Conservation (phyloP, 1,140 invertebrate species). For the Apocrypta bakeri region DNA sequence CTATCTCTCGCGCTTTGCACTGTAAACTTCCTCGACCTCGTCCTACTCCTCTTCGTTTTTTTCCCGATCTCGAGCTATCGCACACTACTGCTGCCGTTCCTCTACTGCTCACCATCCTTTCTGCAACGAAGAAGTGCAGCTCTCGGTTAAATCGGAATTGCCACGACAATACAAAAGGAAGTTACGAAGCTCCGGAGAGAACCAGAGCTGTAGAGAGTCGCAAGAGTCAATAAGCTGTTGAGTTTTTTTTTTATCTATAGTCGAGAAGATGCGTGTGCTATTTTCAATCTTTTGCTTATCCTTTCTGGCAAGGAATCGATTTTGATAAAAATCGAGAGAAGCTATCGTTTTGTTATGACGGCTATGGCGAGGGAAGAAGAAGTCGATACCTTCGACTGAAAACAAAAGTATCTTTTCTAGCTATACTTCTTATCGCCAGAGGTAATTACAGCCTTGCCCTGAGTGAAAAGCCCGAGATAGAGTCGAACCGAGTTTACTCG, state of each 20-base stretch:
- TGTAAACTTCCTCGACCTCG: conserved; percentile 21
- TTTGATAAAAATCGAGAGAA: conserved; percentile 19
- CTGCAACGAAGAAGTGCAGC: neutral
- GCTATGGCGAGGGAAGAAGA: too few relatives aligned
- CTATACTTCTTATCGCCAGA: neutral
- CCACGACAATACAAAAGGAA: conserved; percentile 20
- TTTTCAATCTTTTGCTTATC: too few relatives aligned
- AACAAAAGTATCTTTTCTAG: neutral
- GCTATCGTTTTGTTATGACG: neutral
- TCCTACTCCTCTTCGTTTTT: neutral
- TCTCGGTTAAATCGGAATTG: conserved; percentile 15
- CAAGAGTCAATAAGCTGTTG: conserved; percentile 10
- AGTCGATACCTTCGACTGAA: too few relatives aligned
- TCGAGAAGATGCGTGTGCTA: neutral
- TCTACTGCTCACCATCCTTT: neutral
- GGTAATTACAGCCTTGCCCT: neutral
- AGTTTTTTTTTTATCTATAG: conserved; percentile 2
- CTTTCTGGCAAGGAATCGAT: conserved; percentile 6
- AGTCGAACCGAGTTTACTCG: too few relatives aligned
- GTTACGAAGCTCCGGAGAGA: neutral
- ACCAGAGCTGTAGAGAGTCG: too few relatives aligned
- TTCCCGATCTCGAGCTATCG: conserved; percentile 5
- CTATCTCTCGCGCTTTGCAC: conserved; percentile 12
- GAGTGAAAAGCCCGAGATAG: neutral
- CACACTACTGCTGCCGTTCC: neutral